Evolutionary conservation across 2,113 vertebrate genomes (phyloP).

Genomic region (Xerus inauris): DNA sequence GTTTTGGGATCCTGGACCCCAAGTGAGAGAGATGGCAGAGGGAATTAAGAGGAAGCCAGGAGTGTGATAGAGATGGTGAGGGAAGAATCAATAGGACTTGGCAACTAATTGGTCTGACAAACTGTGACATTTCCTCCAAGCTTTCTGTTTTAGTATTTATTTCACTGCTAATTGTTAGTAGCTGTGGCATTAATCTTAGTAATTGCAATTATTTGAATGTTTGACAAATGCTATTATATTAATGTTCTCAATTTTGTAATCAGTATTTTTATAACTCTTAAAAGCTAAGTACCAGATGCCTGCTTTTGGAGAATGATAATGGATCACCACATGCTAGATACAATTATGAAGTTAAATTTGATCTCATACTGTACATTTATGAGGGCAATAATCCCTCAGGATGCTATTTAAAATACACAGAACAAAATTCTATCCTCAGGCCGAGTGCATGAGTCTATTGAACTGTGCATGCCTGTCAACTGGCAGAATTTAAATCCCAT

Average conservation of each 20-base stretch:
- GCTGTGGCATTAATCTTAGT: conserved; percentile 38
- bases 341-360: conserved; percentile 57
- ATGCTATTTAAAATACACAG: conserved; percentile 42
- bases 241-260: conserved; percentile 61
- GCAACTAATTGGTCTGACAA: conserved; percentile 24
- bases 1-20: not conserved
- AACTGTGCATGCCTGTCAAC: conserved; percentile 1
- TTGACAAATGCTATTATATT: conserved; percentile 60
- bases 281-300: conserved; percentile 53
- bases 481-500: conserved; percentile 42
- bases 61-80: not conserved
- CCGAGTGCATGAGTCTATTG: not conserved
- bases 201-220: conserved; percentile 48
- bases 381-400: not conserved
- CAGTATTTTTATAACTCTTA: conserved; percentile 59
- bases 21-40: not conserved
- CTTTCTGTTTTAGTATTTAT: conserved; percentile 64
- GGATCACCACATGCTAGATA: conserved; percentile 36
- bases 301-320: conserved; percentile 44
- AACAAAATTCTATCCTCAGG: not conserved
- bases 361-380: not conserved
- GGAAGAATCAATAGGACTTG: not conserved
- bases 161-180: conserved; percentile 58
- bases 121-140: conserved; percentile 17
- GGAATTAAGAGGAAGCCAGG: not conserved